phyloP scores from a whole-genome alignment of 2,113 vertebrate genomes.

The Nipponia nippon region DNA sequence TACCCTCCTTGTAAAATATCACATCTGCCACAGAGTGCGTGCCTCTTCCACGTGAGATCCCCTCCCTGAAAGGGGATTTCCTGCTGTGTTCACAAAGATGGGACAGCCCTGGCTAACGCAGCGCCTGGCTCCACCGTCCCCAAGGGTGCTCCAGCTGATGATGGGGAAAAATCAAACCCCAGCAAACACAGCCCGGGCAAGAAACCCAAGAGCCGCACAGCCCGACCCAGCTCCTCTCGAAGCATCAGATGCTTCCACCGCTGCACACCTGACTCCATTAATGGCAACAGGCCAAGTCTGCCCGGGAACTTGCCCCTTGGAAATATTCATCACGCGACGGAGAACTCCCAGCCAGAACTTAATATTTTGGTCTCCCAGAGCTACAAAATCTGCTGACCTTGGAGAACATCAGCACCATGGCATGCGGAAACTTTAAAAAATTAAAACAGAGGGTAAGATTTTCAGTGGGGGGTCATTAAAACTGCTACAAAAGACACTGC shows the following conservation, averaged over 20 bases:
- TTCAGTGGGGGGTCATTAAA: neutral
- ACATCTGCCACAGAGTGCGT: fast-evolving
- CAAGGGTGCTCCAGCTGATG: neutral
- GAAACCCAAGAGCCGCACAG: neutral
- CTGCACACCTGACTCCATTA: neutral
- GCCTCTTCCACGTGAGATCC: neutral
- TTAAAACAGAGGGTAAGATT: neutral
- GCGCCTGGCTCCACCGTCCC: neutral
- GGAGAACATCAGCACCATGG: neutral
- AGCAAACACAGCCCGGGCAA: neutral
- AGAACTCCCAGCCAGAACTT: neutral
- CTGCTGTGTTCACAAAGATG: fast-evolving
- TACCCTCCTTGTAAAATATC: neutral
- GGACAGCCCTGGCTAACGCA: neutral
- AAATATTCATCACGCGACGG: neutral
- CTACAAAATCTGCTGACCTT: neutral
- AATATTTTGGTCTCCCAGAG: neutral
- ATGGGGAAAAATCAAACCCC: neutral
- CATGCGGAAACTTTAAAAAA: neutral
- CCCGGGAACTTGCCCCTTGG: neutral
- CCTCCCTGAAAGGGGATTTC: neutral
- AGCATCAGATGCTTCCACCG: fast-evolving
- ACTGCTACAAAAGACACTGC: neutral
- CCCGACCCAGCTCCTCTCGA: fast-evolving
- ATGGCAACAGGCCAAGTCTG: neutral